Evolutionary conservation across 1,140 invertebrate genomes (phyloP).

Genomic region (Sinonovacula constricta): DNA sequence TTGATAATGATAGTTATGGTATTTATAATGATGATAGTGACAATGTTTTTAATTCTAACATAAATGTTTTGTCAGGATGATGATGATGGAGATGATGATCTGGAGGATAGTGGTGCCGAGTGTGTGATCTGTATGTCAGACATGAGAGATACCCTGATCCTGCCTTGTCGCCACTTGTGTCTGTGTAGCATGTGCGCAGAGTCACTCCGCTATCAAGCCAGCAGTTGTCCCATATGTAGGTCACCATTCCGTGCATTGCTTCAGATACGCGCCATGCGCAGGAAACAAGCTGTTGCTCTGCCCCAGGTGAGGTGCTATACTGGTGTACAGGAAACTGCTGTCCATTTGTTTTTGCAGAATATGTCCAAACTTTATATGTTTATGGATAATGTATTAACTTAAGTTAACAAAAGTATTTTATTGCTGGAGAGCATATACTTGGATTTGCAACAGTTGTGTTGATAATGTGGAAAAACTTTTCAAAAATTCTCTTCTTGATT

Average conservation of each 20-base stretch:
- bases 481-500: too few relatives aligned
- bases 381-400: too few relatives aligned
- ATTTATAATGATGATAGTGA: too few relatives aligned
- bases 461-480: too few relatives aligned
- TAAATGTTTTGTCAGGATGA: slow-evolving; percentile 27
- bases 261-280: slow-evolving; percentile 96
- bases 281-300: slow-evolving; percentile 79
- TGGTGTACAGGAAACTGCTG: too few relatives aligned
- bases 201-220: slow-evolving; percentile 97
- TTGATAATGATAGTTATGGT: too few relatives aligned
- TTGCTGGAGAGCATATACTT: too few relatives aligned
- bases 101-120: slow-evolving; percentile 97
- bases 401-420: too few relatives aligned
- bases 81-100: slow-evolving; percentile 85
- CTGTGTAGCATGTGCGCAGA: slow-evolving; percentile 98
- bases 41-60: neutral
- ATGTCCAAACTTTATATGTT: too few relatives aligned
- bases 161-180: slow-evolving; percentile 98
- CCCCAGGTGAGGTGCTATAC: slow-evolving; percentile 54
- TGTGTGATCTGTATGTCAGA: slow-evolving; percentile 99
- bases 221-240: slow-evolving; percentile 98
- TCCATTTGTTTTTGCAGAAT: too few relatives aligned
- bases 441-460: too few relatives aligned
- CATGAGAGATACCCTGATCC: slow-evolving; percentile 96
- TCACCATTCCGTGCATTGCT: slow-evolving; percentile 97